Percentiles rank a stretch among this genome's conserved stretches.
phyloP scores from a whole-genome alignment of 2,113 vertebrate species.

The Pachycephala philippinensis region DNA sequence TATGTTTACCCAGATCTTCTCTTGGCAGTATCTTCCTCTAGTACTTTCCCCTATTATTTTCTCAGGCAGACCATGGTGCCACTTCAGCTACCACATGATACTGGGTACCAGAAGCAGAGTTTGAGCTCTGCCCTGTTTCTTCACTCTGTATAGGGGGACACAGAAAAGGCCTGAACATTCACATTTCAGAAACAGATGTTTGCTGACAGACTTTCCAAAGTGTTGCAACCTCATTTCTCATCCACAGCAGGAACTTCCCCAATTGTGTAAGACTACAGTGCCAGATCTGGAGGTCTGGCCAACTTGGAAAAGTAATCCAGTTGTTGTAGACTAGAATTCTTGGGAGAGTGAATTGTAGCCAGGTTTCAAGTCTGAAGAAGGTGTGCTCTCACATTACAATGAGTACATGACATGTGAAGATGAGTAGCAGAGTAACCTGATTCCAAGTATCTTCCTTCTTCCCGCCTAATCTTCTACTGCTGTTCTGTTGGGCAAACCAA shows the following conservation, averaged over 20 bases:
- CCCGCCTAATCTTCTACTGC: background rate
- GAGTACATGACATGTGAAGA: background rate
- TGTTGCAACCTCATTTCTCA: background rate
- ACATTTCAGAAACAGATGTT: background rate
- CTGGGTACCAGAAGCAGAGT: background rate
- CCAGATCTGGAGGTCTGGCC: background rate
- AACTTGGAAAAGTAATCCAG: background rate
- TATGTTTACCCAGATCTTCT: background rate
- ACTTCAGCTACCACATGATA: background rate
- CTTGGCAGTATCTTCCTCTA: background rate
- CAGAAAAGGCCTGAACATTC: background rate
- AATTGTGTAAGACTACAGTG: background rate
- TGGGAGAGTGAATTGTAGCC: background rate
- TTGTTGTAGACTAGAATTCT: background rate
- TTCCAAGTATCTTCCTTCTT: background rate
- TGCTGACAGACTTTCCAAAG: background rate
- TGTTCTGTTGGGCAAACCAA: background rate
- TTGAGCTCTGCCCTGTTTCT: background rate
- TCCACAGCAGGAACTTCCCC: background rate
- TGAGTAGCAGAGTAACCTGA: background rate
- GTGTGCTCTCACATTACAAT: background rate
- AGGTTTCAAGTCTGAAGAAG: background rate
- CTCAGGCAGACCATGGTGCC: background rate
- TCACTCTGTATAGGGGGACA: accelerated
- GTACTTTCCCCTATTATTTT: background rate